Conservation (phyloP, 2,113 vertebrate species). For the Eira barbara region DNA sequence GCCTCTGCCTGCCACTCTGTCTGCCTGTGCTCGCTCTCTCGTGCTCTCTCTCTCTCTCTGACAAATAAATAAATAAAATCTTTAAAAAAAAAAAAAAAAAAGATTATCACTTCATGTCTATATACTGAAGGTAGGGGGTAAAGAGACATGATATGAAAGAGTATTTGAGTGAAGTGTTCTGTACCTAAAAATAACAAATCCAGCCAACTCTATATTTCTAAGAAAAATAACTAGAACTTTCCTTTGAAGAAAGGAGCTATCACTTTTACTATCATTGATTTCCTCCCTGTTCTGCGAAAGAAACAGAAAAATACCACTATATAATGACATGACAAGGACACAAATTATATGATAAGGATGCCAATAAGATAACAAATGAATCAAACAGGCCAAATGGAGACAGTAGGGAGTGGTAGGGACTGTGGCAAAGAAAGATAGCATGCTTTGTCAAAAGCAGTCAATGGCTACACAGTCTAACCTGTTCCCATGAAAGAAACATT, state of each 20-base stretch:
- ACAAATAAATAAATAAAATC: no score
- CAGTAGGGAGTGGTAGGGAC: fast-evolving
- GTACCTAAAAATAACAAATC: neutral
- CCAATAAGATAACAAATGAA: neutral
- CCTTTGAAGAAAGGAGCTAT: neutral
- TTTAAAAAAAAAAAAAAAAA: no score
- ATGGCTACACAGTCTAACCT: neutral
- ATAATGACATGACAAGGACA: neutral
- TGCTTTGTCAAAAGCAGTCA: neutral
- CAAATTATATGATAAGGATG: neutral
- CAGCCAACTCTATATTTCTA: neutral
- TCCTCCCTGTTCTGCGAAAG: neutral
- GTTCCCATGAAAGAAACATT: neutral
- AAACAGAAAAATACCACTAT: neutral
- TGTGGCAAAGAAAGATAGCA: neutral
- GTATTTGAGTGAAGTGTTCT: neutral
- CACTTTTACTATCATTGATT: neutral
- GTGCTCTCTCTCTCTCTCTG: no score
- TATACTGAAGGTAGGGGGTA: fast-evolving
- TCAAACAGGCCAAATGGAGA: neutral
- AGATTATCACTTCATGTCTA: neutral
- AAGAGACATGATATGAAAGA: fast-evolving
- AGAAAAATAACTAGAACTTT: neutral
- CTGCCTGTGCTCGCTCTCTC: no score
- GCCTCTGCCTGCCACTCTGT: no score